Conservation (phyloP, 2,113 vertebrate genomes). For the Emydura subglobosa region DNA sequence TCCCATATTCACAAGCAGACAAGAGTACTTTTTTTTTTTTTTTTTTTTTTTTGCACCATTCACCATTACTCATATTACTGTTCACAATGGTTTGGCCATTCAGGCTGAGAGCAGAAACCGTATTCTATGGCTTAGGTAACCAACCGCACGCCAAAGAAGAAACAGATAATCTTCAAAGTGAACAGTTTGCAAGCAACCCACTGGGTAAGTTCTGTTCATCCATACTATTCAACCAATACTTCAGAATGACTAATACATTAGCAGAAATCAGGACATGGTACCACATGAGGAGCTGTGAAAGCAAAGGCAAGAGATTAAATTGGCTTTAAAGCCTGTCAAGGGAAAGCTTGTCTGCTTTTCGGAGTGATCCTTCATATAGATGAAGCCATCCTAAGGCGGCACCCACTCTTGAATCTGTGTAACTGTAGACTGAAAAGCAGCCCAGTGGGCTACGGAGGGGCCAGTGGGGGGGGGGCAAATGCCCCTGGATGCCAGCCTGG, state of each 20-base stretch:
- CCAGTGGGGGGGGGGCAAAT: no score
- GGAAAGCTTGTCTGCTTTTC: conserved; percentile 9
- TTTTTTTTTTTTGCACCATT: background rate
- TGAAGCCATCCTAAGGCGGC: conserved; percentile 55
- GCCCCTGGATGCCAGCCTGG: no score
- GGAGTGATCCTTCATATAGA: conserved; percentile 46
- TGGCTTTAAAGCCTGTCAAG: conserved; percentile 51
- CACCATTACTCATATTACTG: background rate
- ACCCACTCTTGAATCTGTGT: conserved; percentile 49
- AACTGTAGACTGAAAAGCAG: conserved; percentile 45
- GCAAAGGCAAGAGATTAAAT: conserved; percentile 47
- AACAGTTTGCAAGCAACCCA: background rate
- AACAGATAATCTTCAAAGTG: background rate
- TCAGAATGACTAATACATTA: conserved; percentile 12
- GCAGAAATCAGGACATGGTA: conserved; percentile 56
- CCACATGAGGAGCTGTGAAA: conserved; percentile 67
- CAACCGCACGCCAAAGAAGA: background rate
- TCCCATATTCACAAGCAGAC: background rate
- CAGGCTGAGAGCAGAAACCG: background rate
- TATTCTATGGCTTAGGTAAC: background rate
- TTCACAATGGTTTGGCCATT: background rate
- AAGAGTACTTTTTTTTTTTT: background rate
- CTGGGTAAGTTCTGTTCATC: background rate
- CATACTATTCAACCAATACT: background rate
- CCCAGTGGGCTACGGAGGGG: no score